A percentile compares a stretch with the other conserved stretches of the same genome.
Evolutionary conservation across 1,140 invertebrate genomes (phyloP).

Genomic region (Dolichoris vasculosae): DNA sequence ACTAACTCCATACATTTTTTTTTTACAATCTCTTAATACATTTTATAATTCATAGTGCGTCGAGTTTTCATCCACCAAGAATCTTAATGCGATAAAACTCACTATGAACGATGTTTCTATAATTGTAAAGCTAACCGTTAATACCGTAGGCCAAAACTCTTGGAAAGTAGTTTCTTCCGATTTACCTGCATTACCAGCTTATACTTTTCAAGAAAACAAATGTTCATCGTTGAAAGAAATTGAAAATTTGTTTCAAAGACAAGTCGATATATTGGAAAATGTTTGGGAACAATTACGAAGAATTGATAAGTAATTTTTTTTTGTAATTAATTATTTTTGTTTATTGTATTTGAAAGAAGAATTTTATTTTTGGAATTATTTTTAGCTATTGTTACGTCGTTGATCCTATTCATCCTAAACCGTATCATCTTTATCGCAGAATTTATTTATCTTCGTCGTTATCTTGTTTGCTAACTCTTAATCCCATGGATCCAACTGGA

Average conservation of each 20-base stretch:
- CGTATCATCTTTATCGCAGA: conserved; percentile 66
- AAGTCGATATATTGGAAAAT: conserved; percentile 60
- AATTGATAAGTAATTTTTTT: conserved; percentile 63
- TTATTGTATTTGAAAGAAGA: background rate
- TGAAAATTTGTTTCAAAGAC: conserved; percentile 57
- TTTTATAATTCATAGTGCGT: conserved; percentile 46
- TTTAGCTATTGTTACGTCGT: conserved; percentile 66
- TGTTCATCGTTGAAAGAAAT: conserved; percentile 57
- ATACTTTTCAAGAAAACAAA: conserved; percentile 57
- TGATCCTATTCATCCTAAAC: conserved; percentile 67
- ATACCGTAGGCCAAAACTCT: conserved; percentile 32
- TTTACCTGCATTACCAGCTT: conserved; percentile 60
- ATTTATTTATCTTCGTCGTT: conserved; percentile 66
- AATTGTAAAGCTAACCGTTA: conserved; percentile 58
- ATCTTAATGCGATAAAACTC: conserved; percentile 58
- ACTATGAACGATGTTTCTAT: conserved; percentile 58
- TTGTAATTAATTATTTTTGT: background rate
- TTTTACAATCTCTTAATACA: conserved; percentile 36
- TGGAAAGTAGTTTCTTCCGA: conserved; percentile 68
- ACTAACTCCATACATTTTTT: conserved; percentile 47
- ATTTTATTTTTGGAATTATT: conserved; percentile 24
- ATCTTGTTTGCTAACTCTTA: conserved; percentile 65
- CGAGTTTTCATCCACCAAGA: conserved; percentile 48
- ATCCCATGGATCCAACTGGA: conserved; percentile 61
- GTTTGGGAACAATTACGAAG: conserved; percentile 63